Conservation (phyloP, 2,888 invertebrate species). For the Pandemis heparana region DNA sequence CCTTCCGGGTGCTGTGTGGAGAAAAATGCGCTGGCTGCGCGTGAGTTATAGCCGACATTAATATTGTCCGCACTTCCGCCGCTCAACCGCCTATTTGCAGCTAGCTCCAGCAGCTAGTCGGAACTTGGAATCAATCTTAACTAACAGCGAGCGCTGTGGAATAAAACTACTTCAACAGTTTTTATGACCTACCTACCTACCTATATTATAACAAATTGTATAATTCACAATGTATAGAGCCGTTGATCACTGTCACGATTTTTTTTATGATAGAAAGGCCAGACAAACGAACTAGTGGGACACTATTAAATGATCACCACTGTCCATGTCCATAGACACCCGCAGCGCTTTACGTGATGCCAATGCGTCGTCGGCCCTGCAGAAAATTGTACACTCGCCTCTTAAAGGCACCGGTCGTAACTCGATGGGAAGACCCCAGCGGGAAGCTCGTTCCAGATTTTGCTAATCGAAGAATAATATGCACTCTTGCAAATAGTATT, state of each 20-base stretch:
- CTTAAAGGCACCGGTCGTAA: too few species aligned
- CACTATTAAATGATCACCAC: too few species aligned
- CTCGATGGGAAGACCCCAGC: too few species aligned
- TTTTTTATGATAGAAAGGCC: too few species aligned
- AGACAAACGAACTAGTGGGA: too few species aligned
- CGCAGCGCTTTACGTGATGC: too few species aligned
- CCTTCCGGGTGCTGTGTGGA: constrained; percentile 68
- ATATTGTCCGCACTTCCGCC: constrained; percentile 71
- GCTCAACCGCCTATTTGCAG: constrained; percentile 39
- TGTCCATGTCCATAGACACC: too few species aligned
- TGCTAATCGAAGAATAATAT: too few species aligned
- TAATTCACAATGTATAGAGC: not conserved
- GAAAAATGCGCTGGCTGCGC: constrained; percentile 76
- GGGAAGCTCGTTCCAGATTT: too few species aligned
- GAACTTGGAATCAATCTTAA: constrained; percentile 22
- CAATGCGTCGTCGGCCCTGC: too few species aligned
- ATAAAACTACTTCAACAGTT: constrained; percentile 1
- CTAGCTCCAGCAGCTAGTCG: constrained; percentile 10
- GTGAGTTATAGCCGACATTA: constrained; percentile 80
- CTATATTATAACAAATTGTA: not conserved
- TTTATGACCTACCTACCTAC: not conserved
- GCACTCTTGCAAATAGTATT: too few species aligned
- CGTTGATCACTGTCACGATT: not conserved
- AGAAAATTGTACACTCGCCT: too few species aligned
- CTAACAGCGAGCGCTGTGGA: constrained; percentile 2